Percentiles rank a stretch among this genome's conserved stretches.
Conservation (phyloP, 2,113 vertebrate genomes). For the Atherinomorus stipes region DNA sequence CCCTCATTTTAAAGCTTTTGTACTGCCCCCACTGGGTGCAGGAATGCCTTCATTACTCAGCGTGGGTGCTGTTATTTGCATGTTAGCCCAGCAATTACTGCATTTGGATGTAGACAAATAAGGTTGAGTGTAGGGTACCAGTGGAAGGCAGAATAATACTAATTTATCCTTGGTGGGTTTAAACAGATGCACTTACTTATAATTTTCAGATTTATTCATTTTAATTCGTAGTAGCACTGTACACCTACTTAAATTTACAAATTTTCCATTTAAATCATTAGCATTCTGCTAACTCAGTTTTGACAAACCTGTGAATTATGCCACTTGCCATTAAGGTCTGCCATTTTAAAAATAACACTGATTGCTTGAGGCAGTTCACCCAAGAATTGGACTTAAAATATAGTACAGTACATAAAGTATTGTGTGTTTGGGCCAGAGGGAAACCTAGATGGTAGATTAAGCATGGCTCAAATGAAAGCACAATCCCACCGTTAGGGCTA, state of each 20-base stretch:
- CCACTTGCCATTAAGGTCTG: slow-evolving; percentile 60
- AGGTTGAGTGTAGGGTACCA: slow-evolving; percentile 40
- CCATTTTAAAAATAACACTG: slow-evolving; percentile 72
- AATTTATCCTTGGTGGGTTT: slow-evolving; percentile 29
- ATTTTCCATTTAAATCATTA: slow-evolving; percentile 27
- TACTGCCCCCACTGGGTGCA: slow-evolving; percentile 29
- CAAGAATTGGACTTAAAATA: slow-evolving; percentile 49
- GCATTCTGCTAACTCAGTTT: slow-evolving; percentile 18
- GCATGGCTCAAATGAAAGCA: slow-evolving; percentile 46
- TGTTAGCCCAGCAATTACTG: slow-evolving; percentile 60
- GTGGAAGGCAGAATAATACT: slow-evolving; percentile 18
- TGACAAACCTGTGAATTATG: slow-evolving; percentile 42
- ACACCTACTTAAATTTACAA: neutral
- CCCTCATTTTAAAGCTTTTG: slow-evolving; percentile 50
- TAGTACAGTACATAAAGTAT: slow-evolving; percentile 45
- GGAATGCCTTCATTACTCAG: slow-evolving; percentile 66
- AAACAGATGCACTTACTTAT: neutral
- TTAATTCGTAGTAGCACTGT: slow-evolving; percentile 14
- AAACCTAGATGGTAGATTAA: slow-evolving; percentile 67
- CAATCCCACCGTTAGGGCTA: slow-evolving; percentile 36
- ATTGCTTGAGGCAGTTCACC: slow-evolving; percentile 64
- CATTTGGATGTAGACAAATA: slow-evolving; percentile 56
- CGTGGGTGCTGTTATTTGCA: slow-evolving; percentile 48
- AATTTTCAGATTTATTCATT: slow-evolving; percentile 37
- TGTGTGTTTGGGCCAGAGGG: slow-evolving; percentile 64